Evolutionary conservation across 2,797 vertebrate genomes (phyloP).

Genomic region (Melanotaenia boesemani): DNA sequence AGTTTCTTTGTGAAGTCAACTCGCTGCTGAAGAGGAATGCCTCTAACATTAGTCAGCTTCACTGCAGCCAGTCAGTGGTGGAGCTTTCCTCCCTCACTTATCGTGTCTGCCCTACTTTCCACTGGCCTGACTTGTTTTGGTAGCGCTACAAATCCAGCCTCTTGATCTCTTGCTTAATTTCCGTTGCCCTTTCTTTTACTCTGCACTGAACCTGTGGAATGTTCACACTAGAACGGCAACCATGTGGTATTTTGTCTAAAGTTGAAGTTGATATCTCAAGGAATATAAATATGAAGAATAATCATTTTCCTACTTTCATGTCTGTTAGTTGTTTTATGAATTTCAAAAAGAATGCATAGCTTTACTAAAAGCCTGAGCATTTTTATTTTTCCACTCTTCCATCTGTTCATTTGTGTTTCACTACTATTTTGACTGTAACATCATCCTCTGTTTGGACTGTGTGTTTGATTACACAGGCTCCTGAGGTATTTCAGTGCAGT

Average conservation of each 20-base stretch:
- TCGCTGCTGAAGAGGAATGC: slow-evolving; percentile 61
- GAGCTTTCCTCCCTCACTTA: slow-evolving; percentile 62
- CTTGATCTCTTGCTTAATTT: slow-evolving; percentile 24
- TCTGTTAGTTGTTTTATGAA: slow-evolving; percentile 6
- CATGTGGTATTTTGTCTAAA: slow-evolving; percentile 42
- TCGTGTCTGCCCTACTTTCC: slow-evolving; percentile 79
- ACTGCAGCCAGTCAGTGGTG: slow-evolving; percentile 36
- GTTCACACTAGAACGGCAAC: slow-evolving; percentile 6
- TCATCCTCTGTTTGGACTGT: slow-evolving; percentile 51
- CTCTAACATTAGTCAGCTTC: slow-evolving; percentile 69
- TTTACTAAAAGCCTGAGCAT: slow-evolving; percentile 1
- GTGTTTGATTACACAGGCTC: slow-evolving; percentile 55
- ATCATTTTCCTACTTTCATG: not conserved
- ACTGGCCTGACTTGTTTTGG: slow-evolving; percentile 61
- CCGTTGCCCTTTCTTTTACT: slow-evolving; percentile 47
- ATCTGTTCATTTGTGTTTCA: slow-evolving; percentile 34
- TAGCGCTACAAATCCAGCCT: slow-evolving; percentile 49
- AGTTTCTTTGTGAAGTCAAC: slow-evolving; percentile 53
- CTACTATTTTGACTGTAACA: slow-evolving; percentile 58
- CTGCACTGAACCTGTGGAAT: slow-evolving; percentile 47
- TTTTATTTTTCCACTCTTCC: slow-evolving; percentile 15
- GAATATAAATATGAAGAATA: not conserved
- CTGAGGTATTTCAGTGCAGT: slow-evolving; percentile 52
- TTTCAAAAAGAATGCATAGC: not conserved
- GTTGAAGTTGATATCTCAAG: not conserved